Evolutionary conservation across 2,888 invertebrate genomes (phyloP).

Genomic region (Nipponacmea schrenckii): DNA sequence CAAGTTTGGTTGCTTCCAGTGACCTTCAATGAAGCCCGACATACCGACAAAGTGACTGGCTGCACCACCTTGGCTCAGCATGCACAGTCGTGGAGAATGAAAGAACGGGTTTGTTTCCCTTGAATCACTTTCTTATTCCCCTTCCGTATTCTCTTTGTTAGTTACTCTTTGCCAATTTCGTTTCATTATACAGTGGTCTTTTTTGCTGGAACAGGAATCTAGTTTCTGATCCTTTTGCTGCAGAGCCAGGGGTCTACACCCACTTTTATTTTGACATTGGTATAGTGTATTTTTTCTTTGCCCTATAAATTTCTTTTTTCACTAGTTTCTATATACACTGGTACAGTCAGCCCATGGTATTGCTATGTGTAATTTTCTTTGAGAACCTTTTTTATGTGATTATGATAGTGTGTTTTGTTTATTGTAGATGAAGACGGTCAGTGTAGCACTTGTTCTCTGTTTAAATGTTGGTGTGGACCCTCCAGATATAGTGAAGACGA

Average conservation of each 20-base stretch:
- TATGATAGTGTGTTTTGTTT: background rate
- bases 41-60: conserved; percentile 79
- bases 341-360: too few relatives aligned
- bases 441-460: conserved; percentile 96
- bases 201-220: too few relatives aligned
- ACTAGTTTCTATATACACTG: too few relatives aligned
- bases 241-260: too few relatives aligned
- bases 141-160: background rate
- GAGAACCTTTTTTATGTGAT: background rate
- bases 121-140: background rate
- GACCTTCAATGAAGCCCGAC: conserved; percentile 80
- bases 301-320: too few relatives aligned
- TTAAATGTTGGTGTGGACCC: conserved; percentile 99
- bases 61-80: conserved; percentile 70
- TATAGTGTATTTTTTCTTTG: too few relatives aligned
- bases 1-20: conserved; percentile 71
- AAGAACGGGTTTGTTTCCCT: conserved; percentile 69
- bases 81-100: conserved; percentile 89
- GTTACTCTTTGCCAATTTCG: too few relatives aligned
- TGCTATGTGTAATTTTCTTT: too few relatives aligned
- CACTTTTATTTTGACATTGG: too few relatives aligned
- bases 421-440: conserved; percentile 95
- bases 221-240: too few relatives aligned
- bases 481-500: conserved; percentile 96
- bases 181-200: too few relatives aligned